These are phyloP conservation scores for Morone chrysops DNA, from an alignment of 2,113 vertebrate species.

Conservation along the genomic window DNA sequence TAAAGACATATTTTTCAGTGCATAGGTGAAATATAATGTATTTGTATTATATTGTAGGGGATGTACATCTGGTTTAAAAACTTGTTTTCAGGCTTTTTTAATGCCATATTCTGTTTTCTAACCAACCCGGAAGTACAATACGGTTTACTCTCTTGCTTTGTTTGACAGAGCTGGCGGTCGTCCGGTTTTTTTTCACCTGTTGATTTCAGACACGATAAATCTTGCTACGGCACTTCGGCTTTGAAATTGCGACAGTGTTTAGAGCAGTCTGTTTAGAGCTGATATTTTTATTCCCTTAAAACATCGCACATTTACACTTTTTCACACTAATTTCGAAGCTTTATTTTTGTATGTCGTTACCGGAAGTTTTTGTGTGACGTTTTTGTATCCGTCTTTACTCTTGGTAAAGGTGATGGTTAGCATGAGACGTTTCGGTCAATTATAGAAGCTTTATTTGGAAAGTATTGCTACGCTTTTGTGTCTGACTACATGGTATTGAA, in stretches of 20 bases:
- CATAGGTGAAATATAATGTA: background rate
- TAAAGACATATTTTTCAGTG: no score
- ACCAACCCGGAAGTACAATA: conserved; percentile 8
- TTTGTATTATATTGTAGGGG: background rate
- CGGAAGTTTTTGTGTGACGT: background rate
- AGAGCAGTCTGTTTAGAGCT: background rate
- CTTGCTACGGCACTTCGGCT: background rate
- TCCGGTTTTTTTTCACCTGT: background rate
- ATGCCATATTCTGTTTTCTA: background rate
- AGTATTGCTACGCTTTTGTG: no score
- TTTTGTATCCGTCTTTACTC: background rate
- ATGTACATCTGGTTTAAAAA: no score
- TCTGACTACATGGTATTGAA: no score
- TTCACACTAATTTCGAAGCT: background rate
- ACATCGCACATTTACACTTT: background rate
- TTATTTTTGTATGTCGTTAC: background rate
- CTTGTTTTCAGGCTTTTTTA: background rate
- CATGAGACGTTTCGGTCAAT: no score
- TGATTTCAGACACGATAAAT: background rate
- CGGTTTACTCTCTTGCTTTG: background rate
- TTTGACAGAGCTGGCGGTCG: background rate
- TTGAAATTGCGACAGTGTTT: background rate
- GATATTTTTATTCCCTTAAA: background rate
- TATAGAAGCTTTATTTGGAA: no score
- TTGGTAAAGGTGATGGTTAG: no score